Percentiles rank a stretch among this genome's conserved stretches.
phyloP scores from a whole-genome alignment of 2,113 vertebrate genomes.

The Spea multiplicata region DNA sequence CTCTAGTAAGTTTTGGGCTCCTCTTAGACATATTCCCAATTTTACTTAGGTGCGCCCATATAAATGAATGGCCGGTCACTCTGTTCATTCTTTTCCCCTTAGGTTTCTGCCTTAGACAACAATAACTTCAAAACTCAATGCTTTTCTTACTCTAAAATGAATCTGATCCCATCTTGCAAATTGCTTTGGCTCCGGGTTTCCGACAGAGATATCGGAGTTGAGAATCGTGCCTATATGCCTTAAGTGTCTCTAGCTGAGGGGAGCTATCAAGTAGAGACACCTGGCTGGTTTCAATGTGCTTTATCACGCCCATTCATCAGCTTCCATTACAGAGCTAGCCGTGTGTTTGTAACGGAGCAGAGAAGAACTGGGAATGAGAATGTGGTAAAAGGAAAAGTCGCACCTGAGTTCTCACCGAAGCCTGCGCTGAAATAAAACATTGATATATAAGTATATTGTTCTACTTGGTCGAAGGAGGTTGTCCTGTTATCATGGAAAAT shows the following conservation, averaged over 20 bases:
- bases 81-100: constrained; percentile 39
- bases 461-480: background rate
- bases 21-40: background rate
- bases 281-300: constrained; percentile 40
- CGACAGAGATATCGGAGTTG: constrained; percentile 43
- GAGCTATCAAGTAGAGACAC: constrained; percentile 45
- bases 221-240: constrained; percentile 33
- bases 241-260: constrained; percentile 31
- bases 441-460: background rate
- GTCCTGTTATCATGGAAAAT: too few species aligned
- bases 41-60: constrained; percentile 3
- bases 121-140: constrained; percentile 46
- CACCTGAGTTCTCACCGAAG: constrained; percentile 10
- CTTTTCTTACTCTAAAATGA: constrained; percentile 36
- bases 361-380: constrained; percentile 34
- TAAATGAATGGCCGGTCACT: constrained; percentile 28
- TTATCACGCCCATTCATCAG: constrained; percentile 42
- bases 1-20: constrained; percentile 16
- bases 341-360: constrained; percentile 28
- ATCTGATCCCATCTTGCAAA: constrained; percentile 43
- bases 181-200: constrained; percentile 24
- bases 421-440: constrained; percentile 13
- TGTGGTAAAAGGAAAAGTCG: constrained; percentile 5
- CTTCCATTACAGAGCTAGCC: constrained; percentile 43
- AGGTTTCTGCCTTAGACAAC: constrained; percentile 32